Conservation (phyloP, 2,113 vertebrate species). For the Sebastes schlegelii region DNA sequence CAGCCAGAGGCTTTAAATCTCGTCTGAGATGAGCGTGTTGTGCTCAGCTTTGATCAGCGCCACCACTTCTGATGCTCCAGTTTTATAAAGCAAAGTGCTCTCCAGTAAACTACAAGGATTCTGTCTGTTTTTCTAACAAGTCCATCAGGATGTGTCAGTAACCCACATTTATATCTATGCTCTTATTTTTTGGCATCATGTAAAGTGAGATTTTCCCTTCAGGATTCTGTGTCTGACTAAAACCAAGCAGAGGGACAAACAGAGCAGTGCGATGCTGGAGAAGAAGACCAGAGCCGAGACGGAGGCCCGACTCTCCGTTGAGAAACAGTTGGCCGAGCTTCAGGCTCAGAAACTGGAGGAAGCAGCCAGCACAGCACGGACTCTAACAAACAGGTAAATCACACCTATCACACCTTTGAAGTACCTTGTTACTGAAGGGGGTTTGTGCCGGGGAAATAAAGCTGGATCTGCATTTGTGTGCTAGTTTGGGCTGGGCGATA, state of each 20-base stretch:
- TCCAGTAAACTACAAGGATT: neutral
- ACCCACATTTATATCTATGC: neutral
- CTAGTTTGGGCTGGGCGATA: no score
- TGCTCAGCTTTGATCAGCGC: constrained; percentile 24
- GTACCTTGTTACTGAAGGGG: neutral
- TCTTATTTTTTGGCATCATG: neutral
- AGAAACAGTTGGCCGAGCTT: constrained; percentile 83
- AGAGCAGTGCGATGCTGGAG: constrained; percentile 82
- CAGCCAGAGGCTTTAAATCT: constrained; percentile 25
- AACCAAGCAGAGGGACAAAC: constrained; percentile 88
- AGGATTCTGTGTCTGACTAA: constrained; percentile 86
- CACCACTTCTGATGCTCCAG: constrained; percentile 35
- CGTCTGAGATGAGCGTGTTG: constrained; percentile 15
- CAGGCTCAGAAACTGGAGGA: constrained; percentile 84
- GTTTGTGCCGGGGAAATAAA: constrained; percentile 1
- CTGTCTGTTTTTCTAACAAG: neutral
- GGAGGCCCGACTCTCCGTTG: constrained; percentile 78
- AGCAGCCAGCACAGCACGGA: constrained; percentile 76
- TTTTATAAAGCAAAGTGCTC: constrained; percentile 40
- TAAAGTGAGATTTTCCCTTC: constrained; percentile 13
- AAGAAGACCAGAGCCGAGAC: constrained; percentile 84
- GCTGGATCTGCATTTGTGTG: neutral
- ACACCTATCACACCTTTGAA: neutral
- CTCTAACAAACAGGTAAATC: constrained; percentile 78
- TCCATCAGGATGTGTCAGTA: no score